Conservation (phyloP, 64 coral and sea anemone genomes). For the Stichodactyla mertensii region DNA sequence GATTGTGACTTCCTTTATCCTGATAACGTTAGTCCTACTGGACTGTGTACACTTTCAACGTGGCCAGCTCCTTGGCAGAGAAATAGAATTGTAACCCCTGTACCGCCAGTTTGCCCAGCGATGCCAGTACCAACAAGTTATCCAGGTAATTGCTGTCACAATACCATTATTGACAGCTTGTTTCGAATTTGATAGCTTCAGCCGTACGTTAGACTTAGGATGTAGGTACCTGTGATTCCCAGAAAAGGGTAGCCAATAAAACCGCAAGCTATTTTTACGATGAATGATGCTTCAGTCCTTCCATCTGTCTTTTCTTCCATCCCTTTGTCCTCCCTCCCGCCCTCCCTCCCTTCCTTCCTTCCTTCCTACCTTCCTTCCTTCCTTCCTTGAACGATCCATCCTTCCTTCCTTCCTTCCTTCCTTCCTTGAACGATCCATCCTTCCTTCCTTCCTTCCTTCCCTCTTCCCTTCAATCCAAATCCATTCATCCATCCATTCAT, state of each 20-base stretch:
- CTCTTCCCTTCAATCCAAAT: no score
- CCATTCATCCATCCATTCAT: no score
- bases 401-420: neutral
- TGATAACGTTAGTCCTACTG: constrained; percentile 14
- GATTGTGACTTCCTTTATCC: constrained; percentile 56
- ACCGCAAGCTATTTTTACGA: no score
- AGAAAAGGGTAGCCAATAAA: no score
- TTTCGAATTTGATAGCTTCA: no score
- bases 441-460: neutral
- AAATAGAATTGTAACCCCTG: neutral
- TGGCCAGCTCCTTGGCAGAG: constrained; percentile 65
- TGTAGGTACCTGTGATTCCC: no score
- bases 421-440: neutral
- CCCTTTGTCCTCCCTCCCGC: neutral
- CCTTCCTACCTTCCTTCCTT: no score
- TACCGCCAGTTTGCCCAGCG: neutral
- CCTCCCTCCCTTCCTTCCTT: no score
- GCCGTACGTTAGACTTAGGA: no score
- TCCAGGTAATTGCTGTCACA: neutral
- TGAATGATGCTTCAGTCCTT: no score
- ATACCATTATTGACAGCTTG: no score
- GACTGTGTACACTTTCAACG: constrained; percentile 42
- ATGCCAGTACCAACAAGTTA: neutral
- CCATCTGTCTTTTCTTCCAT: neutral
- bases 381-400: neutral